Evolutionary conservation across 2,888 invertebrate species (phyloP), one percentile per base, ranked within the genome.

Genomic region (Chouioia cunea): DNA sequence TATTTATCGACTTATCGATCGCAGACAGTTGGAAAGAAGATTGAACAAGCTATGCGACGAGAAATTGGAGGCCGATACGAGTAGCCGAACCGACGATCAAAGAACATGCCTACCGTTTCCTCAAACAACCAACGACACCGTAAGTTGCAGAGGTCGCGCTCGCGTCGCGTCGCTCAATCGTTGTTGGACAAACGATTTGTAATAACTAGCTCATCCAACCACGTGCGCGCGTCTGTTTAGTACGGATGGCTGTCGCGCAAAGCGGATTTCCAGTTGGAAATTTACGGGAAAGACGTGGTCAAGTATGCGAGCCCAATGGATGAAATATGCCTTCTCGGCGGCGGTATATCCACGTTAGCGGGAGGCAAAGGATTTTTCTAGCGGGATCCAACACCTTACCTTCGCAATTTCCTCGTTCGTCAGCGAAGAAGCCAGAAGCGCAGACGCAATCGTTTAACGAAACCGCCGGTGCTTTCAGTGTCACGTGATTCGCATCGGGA

Each of bases 401-500:
- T 86, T 89, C 89, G 81, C 91, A 91, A 73, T 87, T 85, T 23
- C 85, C 85, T 16, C 86, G 85, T 16, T 86, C 83, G 1, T 86
- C 86, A 18, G 84, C 85, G 79, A 88, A n/a, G n/a, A n/a, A 92
- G n/a, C 92, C 92, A 15, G 85, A 83, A 79, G 90, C 89, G 77
- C 92, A 92, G 18, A 86, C 83, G 79, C 92, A 92, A 74, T 90
- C 88, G 4, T 88, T 84, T 4, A 87, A 75, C 18, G 89, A 88
- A 16, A 87, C 85, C 0, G 90, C 89, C 50, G 90, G 90, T 10
- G 87, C 85, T n/a, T 82, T 79, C 10, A 83, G 78, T 0, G 91
- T 91, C 15, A 88, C 86, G 73, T 92, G 91, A 79, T 91, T 89
- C 20, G 87, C 86, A 79, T 91, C 91, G 0, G 92, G 91, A 79